phyloP scores from a whole-genome alignment of 53 echinoderm and acorn worm species.

The Holothuria scabra region DNA sequence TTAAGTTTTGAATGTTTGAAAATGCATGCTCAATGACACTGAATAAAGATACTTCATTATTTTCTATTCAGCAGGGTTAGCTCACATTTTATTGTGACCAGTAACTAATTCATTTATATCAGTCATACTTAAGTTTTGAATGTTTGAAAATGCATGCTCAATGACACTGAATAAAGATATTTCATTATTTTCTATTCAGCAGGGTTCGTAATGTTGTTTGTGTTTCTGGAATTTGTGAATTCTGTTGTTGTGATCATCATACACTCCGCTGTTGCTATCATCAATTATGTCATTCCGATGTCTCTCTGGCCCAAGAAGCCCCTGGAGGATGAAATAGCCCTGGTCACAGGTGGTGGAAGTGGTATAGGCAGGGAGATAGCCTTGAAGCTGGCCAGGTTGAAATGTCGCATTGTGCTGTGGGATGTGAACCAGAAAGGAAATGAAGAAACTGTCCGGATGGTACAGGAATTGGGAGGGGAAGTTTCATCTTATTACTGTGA shows the following conservation, averaged over 20 bases:
- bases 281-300: constrained; percentile 43
- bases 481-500: constrained; percentile 66
- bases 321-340: constrained; percentile 70
- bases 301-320: constrained; percentile 60
- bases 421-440: constrained; percentile 69
- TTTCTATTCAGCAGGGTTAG: too few species aligned
- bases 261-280: not conserved
- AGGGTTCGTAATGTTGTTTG: constrained; percentile 6
- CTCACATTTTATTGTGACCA: too few species aligned
- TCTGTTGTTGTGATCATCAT: constrained; percentile 13
- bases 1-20: too few species aligned
- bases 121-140: too few species aligned
- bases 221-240: constrained; percentile 19
- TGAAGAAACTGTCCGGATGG: constrained; percentile 65
- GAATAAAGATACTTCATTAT: too few species aligned
- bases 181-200: not conserved
- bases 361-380: constrained; percentile 63
- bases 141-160: too few species aligned
- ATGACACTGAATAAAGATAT: too few species aligned
- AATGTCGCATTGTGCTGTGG: constrained; percentile 72
- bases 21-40: too few species aligned
- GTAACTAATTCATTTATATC: too few species aligned
- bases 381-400: constrained; percentile 13
- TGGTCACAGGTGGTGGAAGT: constrained; percentile 81
- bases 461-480: constrained; percentile 61